A percentile compares a stretch with the other conserved stretches of the same genome.
These are phyloP conservation scores for Agonopterix alstromeriana DNA, from an alignment of 2,888 invertebrate genomes.

Conservation along the genomic window DNA sequence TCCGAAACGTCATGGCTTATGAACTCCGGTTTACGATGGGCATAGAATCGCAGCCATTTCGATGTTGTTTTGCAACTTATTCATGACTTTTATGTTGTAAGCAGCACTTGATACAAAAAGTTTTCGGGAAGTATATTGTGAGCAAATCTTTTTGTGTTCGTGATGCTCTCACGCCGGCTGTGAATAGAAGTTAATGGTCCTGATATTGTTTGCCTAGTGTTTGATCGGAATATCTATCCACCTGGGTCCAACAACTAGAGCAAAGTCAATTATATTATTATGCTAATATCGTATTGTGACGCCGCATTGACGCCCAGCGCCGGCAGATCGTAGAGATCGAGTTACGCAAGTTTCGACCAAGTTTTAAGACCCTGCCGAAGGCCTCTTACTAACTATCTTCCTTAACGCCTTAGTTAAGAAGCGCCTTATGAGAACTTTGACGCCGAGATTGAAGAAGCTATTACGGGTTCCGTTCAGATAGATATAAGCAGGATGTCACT, in stretches of 20 bases:
- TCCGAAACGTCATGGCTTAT: conserved; percentile 57
- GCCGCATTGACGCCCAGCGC: conserved; percentile 48
- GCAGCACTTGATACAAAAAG: conserved; percentile 11
- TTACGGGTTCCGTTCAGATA: conserved; percentile 71
- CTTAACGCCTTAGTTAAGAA: conserved; percentile 75
- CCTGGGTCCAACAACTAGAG: neutral
- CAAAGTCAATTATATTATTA: conserved; percentile 30
- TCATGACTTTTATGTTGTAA: conserved; percentile 11
- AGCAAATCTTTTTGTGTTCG: too few species aligned
- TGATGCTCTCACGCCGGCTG: too few species aligned
- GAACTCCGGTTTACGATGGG: conserved; percentile 57
- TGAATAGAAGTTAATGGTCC: too few species aligned
- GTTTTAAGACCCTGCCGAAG: conserved; percentile 72
- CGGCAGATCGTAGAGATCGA: conserved; percentile 58
- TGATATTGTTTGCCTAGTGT: too few species aligned
- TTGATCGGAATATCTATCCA: too few species aligned
- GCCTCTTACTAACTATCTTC: conserved; percentile 72
- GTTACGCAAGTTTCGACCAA: conserved; percentile 68
- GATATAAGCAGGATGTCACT: conserved; percentile 74
- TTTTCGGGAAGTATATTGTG: neutral
- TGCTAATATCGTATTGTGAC: conserved; percentile 69
- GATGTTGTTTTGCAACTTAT: conserved; percentile 23
- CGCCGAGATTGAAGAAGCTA: conserved; percentile 75
- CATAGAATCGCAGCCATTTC: conserved; percentile 37
- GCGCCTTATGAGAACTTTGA: conserved; percentile 75